Percentiles rank a stretch among this genome's conserved stretches.
These are phyloP conservation scores for Pteruthius melanotis DNA, from an alignment of 2,113 vertebrate genomes.

Conservation along the genomic window DNA sequence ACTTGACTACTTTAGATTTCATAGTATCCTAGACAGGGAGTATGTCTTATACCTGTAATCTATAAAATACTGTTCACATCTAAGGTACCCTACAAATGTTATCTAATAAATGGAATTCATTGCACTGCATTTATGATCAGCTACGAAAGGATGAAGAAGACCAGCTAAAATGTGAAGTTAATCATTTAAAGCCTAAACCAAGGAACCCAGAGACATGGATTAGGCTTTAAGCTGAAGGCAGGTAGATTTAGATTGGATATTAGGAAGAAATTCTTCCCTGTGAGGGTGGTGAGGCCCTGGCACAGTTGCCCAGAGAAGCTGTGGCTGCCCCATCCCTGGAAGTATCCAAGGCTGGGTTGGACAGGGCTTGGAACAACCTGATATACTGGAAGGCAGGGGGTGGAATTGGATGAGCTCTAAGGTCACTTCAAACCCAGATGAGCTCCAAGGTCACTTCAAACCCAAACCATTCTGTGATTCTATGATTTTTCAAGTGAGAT, in stretches of 20 bases:
- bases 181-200: background rate
- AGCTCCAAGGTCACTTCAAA: background rate
- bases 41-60: background rate
- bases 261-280: background rate
- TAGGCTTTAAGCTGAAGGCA: background rate
- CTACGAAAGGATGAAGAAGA: background rate
- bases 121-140: background rate
- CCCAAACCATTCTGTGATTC: background rate
- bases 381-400: background rate
- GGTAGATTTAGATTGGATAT: background rate
- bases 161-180: background rate
- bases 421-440: background rate
- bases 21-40: background rate
- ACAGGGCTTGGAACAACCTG: background rate
- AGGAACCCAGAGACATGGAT: background rate
- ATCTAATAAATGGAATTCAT: background rate
- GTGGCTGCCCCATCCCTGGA: background rate
- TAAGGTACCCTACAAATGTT: background rate
- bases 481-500: background rate
- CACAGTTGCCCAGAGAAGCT: background rate
- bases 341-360: background rate
- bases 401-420: background rate
- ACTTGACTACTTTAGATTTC: background rate
- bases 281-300: background rate
- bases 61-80: background rate